These are phyloP conservation scores for Onychomys torridus DNA, from an alignment of 2,797 vertebrate genomes.

Conservation along the genomic window DNA sequence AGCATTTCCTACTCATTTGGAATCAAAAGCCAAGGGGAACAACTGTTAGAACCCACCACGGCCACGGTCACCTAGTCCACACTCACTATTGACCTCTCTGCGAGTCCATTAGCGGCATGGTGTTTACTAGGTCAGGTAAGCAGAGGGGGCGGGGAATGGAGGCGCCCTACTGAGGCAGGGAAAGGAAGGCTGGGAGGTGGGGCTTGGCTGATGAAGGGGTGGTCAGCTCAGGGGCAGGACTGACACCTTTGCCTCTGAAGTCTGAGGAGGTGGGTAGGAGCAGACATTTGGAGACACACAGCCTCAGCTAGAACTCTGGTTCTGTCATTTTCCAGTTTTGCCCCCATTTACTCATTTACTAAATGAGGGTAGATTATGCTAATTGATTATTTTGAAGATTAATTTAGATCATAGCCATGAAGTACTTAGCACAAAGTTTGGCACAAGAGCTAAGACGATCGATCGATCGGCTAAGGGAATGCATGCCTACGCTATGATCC, in stretches of 20 bases:
- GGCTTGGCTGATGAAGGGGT: neutral
- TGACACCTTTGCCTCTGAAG: neutral
- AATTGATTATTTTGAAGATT: neutral
- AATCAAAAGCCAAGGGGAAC: conserved; percentile 80
- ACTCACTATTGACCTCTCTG: neutral
- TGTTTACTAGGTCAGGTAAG: neutral
- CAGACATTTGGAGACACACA: neutral
- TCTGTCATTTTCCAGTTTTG: neutral
- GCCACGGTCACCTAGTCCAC: conserved; percentile 48
- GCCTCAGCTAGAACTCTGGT: neutral
- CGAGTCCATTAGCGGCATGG: fast-evolving
- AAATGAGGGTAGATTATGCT: neutral
- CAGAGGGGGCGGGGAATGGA: neutral
- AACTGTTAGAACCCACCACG: neutral
- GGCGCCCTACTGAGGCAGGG: neutral
- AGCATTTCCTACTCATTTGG: conserved; percentile 83
- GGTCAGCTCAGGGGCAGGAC: neutral
- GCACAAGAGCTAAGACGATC: neutral
- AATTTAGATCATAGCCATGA: neutral
- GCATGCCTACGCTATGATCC: neutral
- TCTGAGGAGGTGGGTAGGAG: neutral
- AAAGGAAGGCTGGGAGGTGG: neutral
- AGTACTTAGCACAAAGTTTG: neutral
- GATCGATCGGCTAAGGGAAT: neutral
- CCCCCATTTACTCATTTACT: conserved; percentile 41